Conservation (phyloP, 1,140 invertebrate species). For the Papilio polyxenes region DNA sequence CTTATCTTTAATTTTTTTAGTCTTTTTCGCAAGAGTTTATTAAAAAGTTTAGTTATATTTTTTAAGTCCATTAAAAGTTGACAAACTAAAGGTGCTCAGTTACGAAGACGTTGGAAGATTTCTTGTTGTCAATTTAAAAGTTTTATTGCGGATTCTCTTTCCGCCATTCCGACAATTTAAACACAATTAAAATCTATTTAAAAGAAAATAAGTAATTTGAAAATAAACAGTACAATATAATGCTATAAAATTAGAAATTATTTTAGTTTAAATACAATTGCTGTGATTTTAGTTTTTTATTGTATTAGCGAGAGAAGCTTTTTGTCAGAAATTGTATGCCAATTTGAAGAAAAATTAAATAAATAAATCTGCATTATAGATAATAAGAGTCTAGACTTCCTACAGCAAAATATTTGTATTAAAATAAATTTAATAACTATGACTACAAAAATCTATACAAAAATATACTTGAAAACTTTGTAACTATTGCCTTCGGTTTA, state of each 20-base stretch:
- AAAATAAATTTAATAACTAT: no score
- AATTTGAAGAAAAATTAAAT: no score
- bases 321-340: no score
- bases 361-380: no score
- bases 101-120: constrained; percentile 25
- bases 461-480: background rate
- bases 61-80: constrained; percentile 23
- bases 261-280: no score
- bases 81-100: background rate
- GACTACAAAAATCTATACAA: background rate
- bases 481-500: background rate
- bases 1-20: background rate
- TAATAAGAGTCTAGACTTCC: no score
- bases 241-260: no score
- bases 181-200: constrained; percentile 5
- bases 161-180: background rate
- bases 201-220: background rate
- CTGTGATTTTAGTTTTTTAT: no score
- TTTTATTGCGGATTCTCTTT: constrained; percentile 1
- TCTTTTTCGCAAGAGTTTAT: background rate
- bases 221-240: background rate
- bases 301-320: no score
- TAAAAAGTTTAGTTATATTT: background rate
- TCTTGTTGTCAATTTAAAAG: constrained; percentile 21
- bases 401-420: no score